Evolutionary conservation across 37 sponge, comb jelly and placozoan genomes (phyloP).

Genomic region (Hormiphora californensis): DNA sequence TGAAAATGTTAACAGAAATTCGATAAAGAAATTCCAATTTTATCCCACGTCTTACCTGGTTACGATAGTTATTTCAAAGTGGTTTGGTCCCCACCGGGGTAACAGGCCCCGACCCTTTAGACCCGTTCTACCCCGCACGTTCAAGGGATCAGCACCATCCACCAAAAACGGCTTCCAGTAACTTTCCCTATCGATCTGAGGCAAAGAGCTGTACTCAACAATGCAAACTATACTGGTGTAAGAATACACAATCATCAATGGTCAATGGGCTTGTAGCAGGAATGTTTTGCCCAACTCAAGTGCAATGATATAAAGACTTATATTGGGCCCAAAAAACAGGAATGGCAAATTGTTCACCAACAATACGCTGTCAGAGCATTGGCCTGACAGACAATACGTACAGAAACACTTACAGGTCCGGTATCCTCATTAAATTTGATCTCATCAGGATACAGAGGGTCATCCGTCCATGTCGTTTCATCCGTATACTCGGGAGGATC

Average conservation of each 20-base stretch:
- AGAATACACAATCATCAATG: too few species aligned
- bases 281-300: too few species aligned
- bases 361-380: too few species aligned
- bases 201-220: too few species aligned
- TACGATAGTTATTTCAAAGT: slow-evolving; percentile 22
- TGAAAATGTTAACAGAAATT: not conserved
- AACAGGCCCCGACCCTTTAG: slow-evolving; percentile 30
- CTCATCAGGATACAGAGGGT: slow-evolving; percentile 4
- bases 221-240: too few species aligned
- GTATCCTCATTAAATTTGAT: slow-evolving; percentile 15
- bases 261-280: too few species aligned
- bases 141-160: slow-evolving; percentile 6
- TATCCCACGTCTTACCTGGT: not conserved
- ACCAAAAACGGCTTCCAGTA: not conserved
- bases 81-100: slow-evolving; percentile 43
- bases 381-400: too few species aligned
- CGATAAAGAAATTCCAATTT: not conserved
- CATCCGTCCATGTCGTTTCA: slow-evolving; percentile 7
- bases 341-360: too few species aligned
- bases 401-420: too few species aligned
- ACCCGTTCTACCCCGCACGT: slow-evolving; percentile 4
- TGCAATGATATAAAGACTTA: too few species aligned
- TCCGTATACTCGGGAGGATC: slow-evolving; percentile 50
- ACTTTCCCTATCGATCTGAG: slow-evolving; percentile 22
- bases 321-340: too few species aligned